Percentiles rank a stretch among this genome's conserved stretches.
Conservation (phyloP, 2,888 invertebrate species). For the Synergus gifuensis region DNA sequence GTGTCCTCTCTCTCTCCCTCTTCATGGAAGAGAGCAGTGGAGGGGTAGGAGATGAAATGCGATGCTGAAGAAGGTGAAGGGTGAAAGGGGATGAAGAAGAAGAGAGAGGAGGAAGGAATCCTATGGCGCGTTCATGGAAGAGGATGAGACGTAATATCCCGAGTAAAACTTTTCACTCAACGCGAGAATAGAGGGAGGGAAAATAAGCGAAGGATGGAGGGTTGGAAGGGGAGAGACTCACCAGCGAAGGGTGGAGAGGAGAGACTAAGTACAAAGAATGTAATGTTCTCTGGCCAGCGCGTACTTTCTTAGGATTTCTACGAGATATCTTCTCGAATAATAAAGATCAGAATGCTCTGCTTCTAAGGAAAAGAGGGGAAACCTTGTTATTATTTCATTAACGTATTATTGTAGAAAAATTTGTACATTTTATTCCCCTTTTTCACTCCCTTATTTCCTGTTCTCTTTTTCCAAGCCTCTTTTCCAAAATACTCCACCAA, state of each 20-base stretch:
- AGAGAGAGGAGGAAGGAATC: slow-evolving; percentile 46
- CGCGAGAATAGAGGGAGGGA: slow-evolving; percentile 47
- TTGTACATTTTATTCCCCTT: no score
- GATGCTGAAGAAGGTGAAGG: slow-evolving; percentile 48
- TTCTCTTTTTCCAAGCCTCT: no score
- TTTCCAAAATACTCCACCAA: no score
- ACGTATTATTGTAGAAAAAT: no score
- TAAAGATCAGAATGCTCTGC: slow-evolving; percentile 70
- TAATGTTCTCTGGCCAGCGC: slow-evolving; percentile 68
- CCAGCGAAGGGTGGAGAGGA: slow-evolving; percentile 42
- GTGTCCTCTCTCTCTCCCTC: slow-evolving; percentile 41
- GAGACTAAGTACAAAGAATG: slow-evolving; percentile 66
- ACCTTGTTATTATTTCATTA: neutral
- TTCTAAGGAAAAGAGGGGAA: neutral
- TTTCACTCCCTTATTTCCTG: no score
- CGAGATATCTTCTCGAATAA: slow-evolving; percentile 71
- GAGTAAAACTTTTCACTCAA: slow-evolving; percentile 75
- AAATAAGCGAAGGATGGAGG: slow-evolving; percentile 4
- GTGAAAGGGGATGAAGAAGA: slow-evolving; percentile 28
- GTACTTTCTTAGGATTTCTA: slow-evolving; percentile 71
- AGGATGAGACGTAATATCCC: slow-evolving; percentile 72
- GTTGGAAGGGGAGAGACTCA: slow-evolving; percentile 33
- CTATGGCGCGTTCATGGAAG: slow-evolving; percentile 60
- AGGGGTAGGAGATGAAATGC: slow-evolving; percentile 47
- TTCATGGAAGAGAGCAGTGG: slow-evolving; percentile 43